Base-by-base conservation (phyloP, 2,113 vertebrate genomes). In the Bufo gargarizans region DNA sequence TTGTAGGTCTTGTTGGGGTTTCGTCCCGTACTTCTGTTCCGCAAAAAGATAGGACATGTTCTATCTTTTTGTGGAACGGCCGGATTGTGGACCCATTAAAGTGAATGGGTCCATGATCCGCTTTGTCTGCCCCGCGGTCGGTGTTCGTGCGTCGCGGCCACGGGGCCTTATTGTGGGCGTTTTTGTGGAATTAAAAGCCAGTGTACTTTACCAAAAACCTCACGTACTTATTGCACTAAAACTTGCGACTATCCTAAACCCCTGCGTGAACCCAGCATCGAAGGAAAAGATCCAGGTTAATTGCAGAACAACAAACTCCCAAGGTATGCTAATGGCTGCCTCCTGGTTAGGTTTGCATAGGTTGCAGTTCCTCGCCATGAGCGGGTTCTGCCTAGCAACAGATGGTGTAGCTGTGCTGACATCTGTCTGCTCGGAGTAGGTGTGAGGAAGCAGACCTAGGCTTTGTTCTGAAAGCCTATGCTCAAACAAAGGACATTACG, bases 301-400 rank as follows among this genome's bases (percentile, higher is more conserved):
- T 83, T 83, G 61, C 13, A 67, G 61, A 22, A 59, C 53, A 58
- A 20, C 20, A 47, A n/a, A n/a, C 17, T 65, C 11, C 2, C 81
- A 83, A 13, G 61, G 17, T 80, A 69, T 50, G 49, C 45, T 50
- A 83, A 53, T 69, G 33, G 77, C 72, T 5, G 53, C 80, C 80
- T 82, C 59, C 77, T 80, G 19, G 47, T 11, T 33, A 14, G 19
- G 61, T 72, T 82, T 76, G 69, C 86, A 82, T 77, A 82, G 67
- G 71, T 61, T 49, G 86, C 80, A 53, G 55, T 76, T 88, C 56
- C 79, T 83, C 45, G 19, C 69, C 67, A 69, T 83, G 80, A 82
- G n/a, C 14, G 22, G 56, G 19, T n/a, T 88, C 86, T 88, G 86
- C 86, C 86, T 88, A 83, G 86, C 86, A 88, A 88, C 86, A 88